These are phyloP conservation scores for Callaeas wilsoni DNA, from an alignment of 2,113 vertebrate genomes.

Conservation along the genomic window DNA sequence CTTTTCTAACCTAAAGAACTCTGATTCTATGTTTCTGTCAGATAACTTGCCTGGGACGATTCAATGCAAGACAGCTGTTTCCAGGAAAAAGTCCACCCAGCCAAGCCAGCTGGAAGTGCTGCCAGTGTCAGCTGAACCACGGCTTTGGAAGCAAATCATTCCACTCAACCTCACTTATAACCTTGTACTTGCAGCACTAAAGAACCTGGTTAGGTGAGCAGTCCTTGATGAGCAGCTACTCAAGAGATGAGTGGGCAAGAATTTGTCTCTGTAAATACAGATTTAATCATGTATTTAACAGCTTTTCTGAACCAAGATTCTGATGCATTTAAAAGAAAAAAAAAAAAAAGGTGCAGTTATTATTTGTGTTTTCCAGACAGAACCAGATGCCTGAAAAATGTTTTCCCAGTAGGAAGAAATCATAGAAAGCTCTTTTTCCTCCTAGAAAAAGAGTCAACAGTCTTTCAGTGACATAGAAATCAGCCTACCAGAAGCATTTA, in stretches of 20 bases:
- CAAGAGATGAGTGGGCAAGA: neutral
- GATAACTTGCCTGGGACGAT: neutral
- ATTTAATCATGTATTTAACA: neutral
- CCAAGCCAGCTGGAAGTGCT: neutral
- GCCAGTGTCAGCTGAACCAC: neutral
- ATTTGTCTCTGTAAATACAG: neutral
- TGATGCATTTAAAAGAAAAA: neutral
- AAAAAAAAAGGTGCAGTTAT: accelerated
- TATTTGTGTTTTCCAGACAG: neutral
- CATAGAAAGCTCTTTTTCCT: neutral
- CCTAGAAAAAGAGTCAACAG: neutral
- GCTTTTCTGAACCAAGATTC: neutral
- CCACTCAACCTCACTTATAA: neutral
- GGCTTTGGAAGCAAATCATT: neutral
- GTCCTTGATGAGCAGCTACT: neutral
- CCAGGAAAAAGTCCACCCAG: neutral
- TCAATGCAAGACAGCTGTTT: neutral
- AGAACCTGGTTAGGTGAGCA: neutral
- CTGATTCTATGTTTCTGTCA: neutral
- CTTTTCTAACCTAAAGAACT: neutral
- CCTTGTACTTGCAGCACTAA: neutral
- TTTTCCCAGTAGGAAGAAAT: neutral
- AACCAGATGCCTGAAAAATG: neutral
- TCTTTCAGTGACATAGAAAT: slow-evolving; percentile 29
- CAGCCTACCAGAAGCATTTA: slow-evolving; percentile 11